phyloP scores from a whole-genome alignment of 2,888 invertebrate genomes.

The Tenthredo scrophulariae region DNA sequence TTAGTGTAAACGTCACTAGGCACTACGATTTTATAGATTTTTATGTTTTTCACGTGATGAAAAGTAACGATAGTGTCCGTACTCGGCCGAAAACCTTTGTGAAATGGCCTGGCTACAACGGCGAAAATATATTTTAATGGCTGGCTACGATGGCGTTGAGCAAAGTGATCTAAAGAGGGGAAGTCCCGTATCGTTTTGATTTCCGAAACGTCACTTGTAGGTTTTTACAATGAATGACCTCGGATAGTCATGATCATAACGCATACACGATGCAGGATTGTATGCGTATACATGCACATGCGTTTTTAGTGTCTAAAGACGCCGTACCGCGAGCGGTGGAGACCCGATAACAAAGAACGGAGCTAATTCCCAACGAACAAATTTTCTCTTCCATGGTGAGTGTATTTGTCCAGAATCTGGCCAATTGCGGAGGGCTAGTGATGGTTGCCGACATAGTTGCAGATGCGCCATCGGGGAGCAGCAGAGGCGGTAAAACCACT shows the following conservation, averaged over 20 bases:
- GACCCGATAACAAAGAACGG: background rate
- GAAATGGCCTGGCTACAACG: background rate
- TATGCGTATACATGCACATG: background rate
- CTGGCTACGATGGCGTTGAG: background rate
- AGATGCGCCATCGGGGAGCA: background rate
- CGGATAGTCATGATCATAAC: background rate
- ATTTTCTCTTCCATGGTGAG: background rate
- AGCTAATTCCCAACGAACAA: background rate
- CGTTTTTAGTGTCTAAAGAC: background rate
- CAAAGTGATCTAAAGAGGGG: background rate
- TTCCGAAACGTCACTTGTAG: background rate
- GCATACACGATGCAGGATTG: background rate
- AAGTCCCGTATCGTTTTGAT: slow-evolving; percentile 56
- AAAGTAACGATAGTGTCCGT: background rate
- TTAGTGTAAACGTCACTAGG: background rate
- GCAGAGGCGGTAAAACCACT: background rate
- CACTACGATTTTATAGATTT: background rate
- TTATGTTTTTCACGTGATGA: background rate
- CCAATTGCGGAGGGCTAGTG: background rate
- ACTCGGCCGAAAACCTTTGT: background rate
- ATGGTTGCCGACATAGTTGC: background rate
- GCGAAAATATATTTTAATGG: background rate
- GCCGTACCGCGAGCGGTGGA: background rate
- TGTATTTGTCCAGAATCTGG: background rate
- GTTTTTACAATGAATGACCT: background rate